Base-by-base conservation (phyloP, 2,888 invertebrate genomes). In the Parelbella ahira region DNA sequence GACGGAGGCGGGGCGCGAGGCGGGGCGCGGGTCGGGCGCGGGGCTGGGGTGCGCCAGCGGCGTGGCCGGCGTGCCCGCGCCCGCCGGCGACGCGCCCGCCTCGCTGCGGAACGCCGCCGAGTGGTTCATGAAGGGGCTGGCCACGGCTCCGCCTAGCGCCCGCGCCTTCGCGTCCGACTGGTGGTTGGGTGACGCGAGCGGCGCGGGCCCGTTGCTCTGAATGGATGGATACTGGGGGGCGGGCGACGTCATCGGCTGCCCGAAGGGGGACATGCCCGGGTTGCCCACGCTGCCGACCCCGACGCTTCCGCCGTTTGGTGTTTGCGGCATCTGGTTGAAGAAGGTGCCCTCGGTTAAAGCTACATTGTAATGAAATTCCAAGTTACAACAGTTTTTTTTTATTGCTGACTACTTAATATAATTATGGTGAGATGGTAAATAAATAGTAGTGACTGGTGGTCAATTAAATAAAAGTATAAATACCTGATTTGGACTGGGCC, bases 181-280 rank as follows among this genome's bases (percentile, higher is more conserved):
- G 44, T 88, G 89, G 1, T 67, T 66, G 43, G 90, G 89, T 19
- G 89, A 89, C 7, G 89, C 82, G 38, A 87, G 84, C 61, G 76
- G 63, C 51, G 80, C 72, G 23, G 90, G 90, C 7, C 92, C 92
- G 68, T 92, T 92, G 37, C 89, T 88, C 56, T 89, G 90, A 20
- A 27, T 32, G 79, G 88, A 88, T 57, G 73, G 83, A 76, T 87
- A 89, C 68, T 87, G 83, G 20, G 88, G 88, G 56, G 90, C 88
- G 41, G 91, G 90, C 15, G 90, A 90, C 63, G 90, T 88, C 76
- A 91, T 90, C 43, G 90, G 88, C 58, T 89, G 88, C 0, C 89
- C 91, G 68, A 93, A 94, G 8, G 94, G 94, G 21, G 94, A 94
- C 61, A 94, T 88, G 48, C 93, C 93, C 7, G 92, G 90, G 69